Base-by-base conservation (phyloP, 2,797 vertebrate genomes). In the Gallinago solitaria region DNA sequence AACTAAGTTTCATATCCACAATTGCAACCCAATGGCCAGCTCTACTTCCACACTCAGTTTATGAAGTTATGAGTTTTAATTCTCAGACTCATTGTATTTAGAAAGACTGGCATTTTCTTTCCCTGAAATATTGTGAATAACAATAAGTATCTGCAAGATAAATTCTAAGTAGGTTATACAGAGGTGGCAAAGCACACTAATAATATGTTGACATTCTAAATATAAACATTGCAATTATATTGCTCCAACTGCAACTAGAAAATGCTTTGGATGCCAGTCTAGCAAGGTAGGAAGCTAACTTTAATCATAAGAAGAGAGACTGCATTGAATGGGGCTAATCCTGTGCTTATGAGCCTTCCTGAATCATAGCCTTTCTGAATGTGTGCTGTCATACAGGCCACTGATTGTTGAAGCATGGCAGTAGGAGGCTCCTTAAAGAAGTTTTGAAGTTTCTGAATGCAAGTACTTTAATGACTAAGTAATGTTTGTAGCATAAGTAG, bases 141-240 rank as follows among this genome's bases (percentile, higher is more conserved):
- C 35, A 45, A 60, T 18, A 53, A 71, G 35, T 16, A 83, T 32
- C 73, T 82, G 43, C 32, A 82, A 73, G 67, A 91, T 56, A 91
- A 73, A 88, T 64, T 70, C 76, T 70, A 73, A 67, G 74, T 67
- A 81, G 67, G 70, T 89, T 96, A 77, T 16, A 87, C 17, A 89
- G 83, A 90, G 60, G 80, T 87, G 70, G 63, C 54, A 89, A 93
- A 87, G 80, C 56, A 69, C 70, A 37, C 51, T 96, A 96, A 95
- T 95, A 88, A 90, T 24, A 94, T 23, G 70, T 82, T 95, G 87
- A 76, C 47, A 15, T 65, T 90, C 94, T 91, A 96, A 95, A 94
- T 89, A 93, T 79, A 96, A 93, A 93, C 92, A 94, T 12, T 76
- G 78, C 90, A 92, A 95, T 96, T 94, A 96, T 33, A 81, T 89